Evolutionary conservation across 2,797 vertebrate species (phyloP), one percentile per base, ranked within the genome.

Genomic region (Vultur gryphus): DNA sequence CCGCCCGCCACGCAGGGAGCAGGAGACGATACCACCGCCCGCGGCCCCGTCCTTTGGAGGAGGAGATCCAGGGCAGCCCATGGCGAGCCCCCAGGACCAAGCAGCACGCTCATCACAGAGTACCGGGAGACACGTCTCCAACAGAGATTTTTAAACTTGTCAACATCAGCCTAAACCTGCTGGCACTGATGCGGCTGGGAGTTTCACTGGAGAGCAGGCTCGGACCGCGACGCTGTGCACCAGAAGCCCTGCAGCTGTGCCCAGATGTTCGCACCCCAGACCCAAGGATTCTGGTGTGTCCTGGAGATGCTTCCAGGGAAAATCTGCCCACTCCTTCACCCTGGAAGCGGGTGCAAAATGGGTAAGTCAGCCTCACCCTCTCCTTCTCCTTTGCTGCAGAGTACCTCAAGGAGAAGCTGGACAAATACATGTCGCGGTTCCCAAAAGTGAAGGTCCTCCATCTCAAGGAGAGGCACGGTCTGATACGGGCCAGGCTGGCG

Each of bases 401-500:
- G 48, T 98, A 99, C 95, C 98, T 99, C 72, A 99, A 98, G 97
- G 98, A 98, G 83, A 97, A 98, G 46, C 97, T 99, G 95, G 99
- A 99, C 87, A 76, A 70, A 10, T 99, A 99, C 93, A 99, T 99
- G 99, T 96, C 98, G 4, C 98, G 85, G 81, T 99, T 99, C 95
- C 99, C 99, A 16, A 99, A 99, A 97, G 99, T 99, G 89, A 98
- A 97, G 84, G 98, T 99, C 85, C 96, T 99, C 89, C 99, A 90
- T 35, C 98, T 99, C 43, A 98, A 97, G 97, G 98, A 99, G 96
- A 98, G 99, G 33, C 98, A 99, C 14, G 99, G 99, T 2, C 98
- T 99, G 81, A 99, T 99, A 97, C 98, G 99, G 89, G 99, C 99
- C 67, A 97, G 99, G n/a, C 97, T 99, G 92, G 99, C 98, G 0